Base-by-base conservation (phyloP, 2,888 invertebrate species). In the Blastobasis adustella region DNA sequence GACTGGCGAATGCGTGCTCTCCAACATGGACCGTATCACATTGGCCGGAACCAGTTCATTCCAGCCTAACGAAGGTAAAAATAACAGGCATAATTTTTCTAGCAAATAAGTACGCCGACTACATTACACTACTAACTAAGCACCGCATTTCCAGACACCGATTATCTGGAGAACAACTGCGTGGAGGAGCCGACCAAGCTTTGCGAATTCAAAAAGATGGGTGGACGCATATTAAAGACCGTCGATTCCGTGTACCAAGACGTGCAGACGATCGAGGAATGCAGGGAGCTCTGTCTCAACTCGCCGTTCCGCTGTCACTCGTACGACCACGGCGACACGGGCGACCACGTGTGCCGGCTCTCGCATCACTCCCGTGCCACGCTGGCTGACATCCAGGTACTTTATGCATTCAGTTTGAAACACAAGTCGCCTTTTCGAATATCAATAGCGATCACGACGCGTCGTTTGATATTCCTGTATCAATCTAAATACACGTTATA, bases 191-290 rank as follows among this genome's bases (percentile, higher is more conserved):
- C 97, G n/a, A 95, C 95, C 48, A 96, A 96, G 79, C 89, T 97
- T 58, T 97, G 97, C 85, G 97, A 97, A 83, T 98, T 97, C 89
- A 96, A 96, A 82, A 95, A 96, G 74, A 91, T 96, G 77, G 91
- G 92, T 45, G 96, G 96, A 9, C 93, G 95, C 68, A 97, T 97
- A 65, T 84, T 97, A 60, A 97, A 97, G 84, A 97, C 97, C 0
- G 97, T 97, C 47, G 97, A 97, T 73, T 96, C 96, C 4, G 96
- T 97, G 37, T 96, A 96, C 75, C 95, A 96, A 87, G 96, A 96
- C 69, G 94, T 96, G 48, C 93, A 93, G 60, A 94, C 94, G 36
- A 90, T 95, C 54, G 96, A 96, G 71, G 96, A 96, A 86, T 96
- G 96, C 79, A 92, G 96, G 54, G 96, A 96, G 75, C 90, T 96